Evolutionary conservation across 2,113 vertebrate genomes (phyloP).

Genomic region (Notothenia coriiceps): DNA sequence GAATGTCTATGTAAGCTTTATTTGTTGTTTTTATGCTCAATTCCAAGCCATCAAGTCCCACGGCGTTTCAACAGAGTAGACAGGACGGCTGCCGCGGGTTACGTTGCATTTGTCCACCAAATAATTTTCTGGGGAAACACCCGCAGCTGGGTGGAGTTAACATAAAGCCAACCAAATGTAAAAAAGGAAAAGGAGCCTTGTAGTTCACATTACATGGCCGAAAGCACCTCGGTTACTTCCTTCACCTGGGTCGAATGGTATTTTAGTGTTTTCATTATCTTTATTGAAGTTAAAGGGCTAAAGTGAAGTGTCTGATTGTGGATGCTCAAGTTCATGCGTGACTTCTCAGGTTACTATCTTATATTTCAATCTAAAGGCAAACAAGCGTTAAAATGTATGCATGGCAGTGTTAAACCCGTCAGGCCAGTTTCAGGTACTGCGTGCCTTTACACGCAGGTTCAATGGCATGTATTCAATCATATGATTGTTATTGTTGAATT

Average conservation of each 20-base stretch:
- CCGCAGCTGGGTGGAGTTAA: background rate
- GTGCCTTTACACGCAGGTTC: background rate
- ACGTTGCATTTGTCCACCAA: background rate
- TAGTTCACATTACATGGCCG: background rate
- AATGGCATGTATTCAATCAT: background rate
- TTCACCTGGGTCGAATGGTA: constrained; percentile 8
- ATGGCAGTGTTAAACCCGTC: background rate
- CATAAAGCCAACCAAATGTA: background rate
- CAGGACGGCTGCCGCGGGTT: background rate
- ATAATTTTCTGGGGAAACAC: background rate
- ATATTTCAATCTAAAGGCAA: background rate
- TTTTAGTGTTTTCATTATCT: constrained; percentile 30
- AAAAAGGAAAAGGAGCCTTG: background rate
- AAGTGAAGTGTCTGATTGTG: background rate
- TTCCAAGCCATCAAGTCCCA: constrained; percentile 29
- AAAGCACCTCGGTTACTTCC: background rate
- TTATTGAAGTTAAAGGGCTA: constrained; percentile 15
- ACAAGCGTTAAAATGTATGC: background rate
- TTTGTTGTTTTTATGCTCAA: constrained; percentile 23
- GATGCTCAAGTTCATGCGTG: background rate
- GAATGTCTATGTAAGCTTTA: constrained; percentile 55
- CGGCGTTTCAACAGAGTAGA: constrained; percentile 35
- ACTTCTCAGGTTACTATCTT: constrained; percentile 9
- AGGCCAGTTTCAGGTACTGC: background rate
- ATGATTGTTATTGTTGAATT: background rate